phyloP scores from a whole-genome alignment of 2,113 vertebrate genomes.

The Dromas ardeola region DNA sequence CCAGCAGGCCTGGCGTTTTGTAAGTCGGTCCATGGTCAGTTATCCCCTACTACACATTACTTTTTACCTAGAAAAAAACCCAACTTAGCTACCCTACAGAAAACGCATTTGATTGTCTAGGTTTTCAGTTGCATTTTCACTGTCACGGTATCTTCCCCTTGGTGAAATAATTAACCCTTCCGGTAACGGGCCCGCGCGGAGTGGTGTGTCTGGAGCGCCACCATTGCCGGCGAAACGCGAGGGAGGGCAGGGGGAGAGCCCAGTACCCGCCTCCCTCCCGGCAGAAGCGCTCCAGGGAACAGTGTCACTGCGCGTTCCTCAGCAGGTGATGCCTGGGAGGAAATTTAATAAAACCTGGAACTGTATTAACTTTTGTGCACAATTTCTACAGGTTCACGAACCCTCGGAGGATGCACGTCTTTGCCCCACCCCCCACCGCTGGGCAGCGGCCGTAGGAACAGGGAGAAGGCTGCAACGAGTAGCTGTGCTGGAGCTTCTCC shows the following conservation, averaged over 20 bases:
- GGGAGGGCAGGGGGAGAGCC: background rate
- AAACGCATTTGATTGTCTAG: background rate
- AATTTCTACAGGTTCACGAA: background rate
- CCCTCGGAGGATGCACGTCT: background rate
- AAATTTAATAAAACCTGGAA: background rate
- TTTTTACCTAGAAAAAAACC: background rate
- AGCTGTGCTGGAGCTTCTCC: background rate
- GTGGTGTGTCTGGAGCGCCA: background rate
- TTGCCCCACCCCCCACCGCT: background rate
- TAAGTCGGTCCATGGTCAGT: too few species aligned
- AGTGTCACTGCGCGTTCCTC: accelerated
- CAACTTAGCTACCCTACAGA: background rate
- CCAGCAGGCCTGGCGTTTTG: too few species aligned
- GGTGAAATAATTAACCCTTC: background rate
- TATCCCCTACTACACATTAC: background rate
- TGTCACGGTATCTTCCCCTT: background rate
- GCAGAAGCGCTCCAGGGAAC: background rate
- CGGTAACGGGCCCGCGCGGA: accelerated
- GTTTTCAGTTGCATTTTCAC: background rate
- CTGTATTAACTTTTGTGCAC: background rate
- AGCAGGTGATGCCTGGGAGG: background rate
- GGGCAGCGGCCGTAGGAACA: background rate
- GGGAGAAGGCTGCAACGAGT: background rate
- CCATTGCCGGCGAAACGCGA: accelerated
- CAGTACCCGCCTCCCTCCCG: background rate